Evolutionary conservation across 1,140 invertebrate species (phyloP), one percentile per base, ranked within the genome.

Genomic region (Homarus americanus): DNA sequence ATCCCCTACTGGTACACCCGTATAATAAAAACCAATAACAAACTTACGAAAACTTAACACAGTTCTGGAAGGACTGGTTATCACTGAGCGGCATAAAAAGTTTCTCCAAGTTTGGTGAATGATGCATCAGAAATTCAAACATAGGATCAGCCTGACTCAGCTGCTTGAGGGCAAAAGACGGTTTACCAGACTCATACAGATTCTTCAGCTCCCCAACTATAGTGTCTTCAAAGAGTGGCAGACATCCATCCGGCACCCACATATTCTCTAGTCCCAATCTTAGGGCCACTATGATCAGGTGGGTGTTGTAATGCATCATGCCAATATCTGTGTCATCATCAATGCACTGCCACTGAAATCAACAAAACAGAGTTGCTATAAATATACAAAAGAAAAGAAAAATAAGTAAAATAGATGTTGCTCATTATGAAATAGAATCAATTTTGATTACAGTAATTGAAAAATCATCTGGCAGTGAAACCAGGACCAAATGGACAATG

Each of bases 11-110:
- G n/a, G n/a, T n/a, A n/a, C n/a, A n/a, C n/a, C n/a, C n/a, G n/a
- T n/a, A n/a, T n/a, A n/a, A n/a, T n/a, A n/a, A n/a, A n/a, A n/a
- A n/a, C n/a, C n/a, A n/a, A n/a, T 32, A 28, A 69, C 5, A 69
- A 32, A 69, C 63, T 69, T 32, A 69, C 63, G n/a, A 32, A 69
- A 69, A 69, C 32, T 69, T 69, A 28, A 69, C 63, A 32, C 63
- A 69, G n/a, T 24, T 69, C 20, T 69, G 63, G 28, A 69, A 69
- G 5, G 63, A 69, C 5, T 4, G 12, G 32, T 32, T 32, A 32
- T 69, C 63, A 32, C 63, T 69, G 9, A 24, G 63, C 0, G 63
- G 63, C n/a, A 69, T 9, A 69, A 32, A 32, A 7, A 69, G 28
- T 32, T 32, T 32, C n/a, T 34, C 63, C n/a, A 69, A 24, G 63